A percentile compares a stretch with the other conserved stretches of the same genome.
These are phyloP conservation scores for Alligator mississippiensis DNA, from an alignment of 2,113 vertebrate genomes.

Conservation along the genomic window DNA sequence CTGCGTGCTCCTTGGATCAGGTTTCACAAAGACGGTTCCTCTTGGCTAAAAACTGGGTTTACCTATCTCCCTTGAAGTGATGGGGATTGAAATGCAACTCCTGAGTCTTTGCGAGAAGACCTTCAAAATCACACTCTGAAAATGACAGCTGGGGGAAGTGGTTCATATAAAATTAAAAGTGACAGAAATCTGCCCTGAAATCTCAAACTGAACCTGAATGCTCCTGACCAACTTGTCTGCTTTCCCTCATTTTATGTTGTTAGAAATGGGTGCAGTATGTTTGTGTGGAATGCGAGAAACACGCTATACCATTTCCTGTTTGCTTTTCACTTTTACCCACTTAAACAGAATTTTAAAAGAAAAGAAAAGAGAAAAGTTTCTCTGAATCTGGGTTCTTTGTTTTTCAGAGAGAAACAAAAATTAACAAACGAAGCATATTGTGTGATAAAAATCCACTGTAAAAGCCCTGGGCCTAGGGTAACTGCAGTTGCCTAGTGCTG, in stretches of 20 bases:
- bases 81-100: not conserved
- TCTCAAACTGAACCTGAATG: slow-evolving; percentile 9
- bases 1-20: not conserved
- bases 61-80: not conserved
- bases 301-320: not conserved
- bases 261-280: not conserved
- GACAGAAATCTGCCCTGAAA: slow-evolving; percentile 6
- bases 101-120: not conserved
- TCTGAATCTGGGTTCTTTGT: not conserved
- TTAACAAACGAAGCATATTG: not conserved
- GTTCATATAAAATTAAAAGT: slow-evolving; percentile 16
- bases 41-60: no score
- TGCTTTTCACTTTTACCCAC: not conserved
- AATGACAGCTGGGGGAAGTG: not conserved
- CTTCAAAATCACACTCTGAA: not conserved
- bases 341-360: not conserved
- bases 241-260: slow-evolving; percentile 17
- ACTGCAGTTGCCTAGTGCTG: not conserved
- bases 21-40: no score
- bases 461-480: not conserved
- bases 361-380: not conserved
- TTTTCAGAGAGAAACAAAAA: not conserved
- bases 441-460: not conserved
- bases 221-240: not conserved
- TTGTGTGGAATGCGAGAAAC: not conserved